Evolutionary conservation across 2,797 vertebrate species (phyloP).

Genomic region (Euthynnus affinis): DNA sequence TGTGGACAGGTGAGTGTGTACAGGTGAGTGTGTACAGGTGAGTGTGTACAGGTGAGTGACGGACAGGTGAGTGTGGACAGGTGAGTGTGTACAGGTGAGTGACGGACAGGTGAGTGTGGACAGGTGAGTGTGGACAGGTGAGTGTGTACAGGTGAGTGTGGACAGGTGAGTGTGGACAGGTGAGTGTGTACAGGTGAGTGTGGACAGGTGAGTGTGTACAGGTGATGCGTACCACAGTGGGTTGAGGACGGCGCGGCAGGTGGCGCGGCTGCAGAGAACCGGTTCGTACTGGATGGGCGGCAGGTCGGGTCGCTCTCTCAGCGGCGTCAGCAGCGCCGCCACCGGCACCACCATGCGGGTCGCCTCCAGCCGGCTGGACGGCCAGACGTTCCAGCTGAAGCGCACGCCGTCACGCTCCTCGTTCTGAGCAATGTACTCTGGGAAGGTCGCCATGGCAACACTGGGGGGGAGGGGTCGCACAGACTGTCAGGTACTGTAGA

Average conservation of each 20-base stretch:
- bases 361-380: constrained; percentile 96
- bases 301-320: constrained; percentile 93
- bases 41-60: not conserved
- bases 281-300: constrained; percentile 98
- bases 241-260: constrained; percentile 96
- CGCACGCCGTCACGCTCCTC: constrained; percentile 97
- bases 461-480: constrained; percentile 6
- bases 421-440: constrained; percentile 97
- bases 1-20: not conserved
- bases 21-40: not conserved
- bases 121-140: too few species aligned
- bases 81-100: not conserved
- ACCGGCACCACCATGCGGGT: constrained; percentile 97
- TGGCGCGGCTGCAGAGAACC: constrained; percentile 95
- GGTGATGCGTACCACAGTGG: constrained; percentile 90
- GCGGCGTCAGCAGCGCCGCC: constrained; percentile 91
- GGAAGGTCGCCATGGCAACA: constrained; percentile 93
- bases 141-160: not conserved
- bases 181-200: not conserved
- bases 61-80: not conserved
- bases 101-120: not conserved
- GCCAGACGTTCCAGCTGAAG: constrained; percentile 99
- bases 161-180: too few species aligned
- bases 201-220: not conserved
- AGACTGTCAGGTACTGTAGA: constrained; percentile 1